Evolutionary conservation across 2,888 invertebrate species (phyloP), one percentile per base, ranked within the genome.

Genomic region (Hoplodrina ambigua): DNA sequence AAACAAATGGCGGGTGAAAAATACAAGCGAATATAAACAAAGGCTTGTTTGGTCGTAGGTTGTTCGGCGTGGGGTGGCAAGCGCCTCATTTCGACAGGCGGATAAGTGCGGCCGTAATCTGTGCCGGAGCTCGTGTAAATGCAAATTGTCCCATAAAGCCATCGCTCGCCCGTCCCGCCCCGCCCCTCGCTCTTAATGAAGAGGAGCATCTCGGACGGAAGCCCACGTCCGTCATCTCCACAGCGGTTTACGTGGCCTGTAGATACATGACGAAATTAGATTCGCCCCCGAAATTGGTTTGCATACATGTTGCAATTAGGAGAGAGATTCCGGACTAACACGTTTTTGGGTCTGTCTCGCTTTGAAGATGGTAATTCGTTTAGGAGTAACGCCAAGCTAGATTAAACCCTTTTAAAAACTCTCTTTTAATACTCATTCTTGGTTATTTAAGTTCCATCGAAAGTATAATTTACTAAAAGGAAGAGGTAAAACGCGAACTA

Each of bases 101-200:
- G 94, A 94, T 95, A 94, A 95, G 94, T 94, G 92, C 94, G 93
- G 90, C 89, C 92, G 94, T 95, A 95, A 95, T 95, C 95, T 94
- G 93, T 93, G 93, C 94, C 90, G 88, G 90, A 91, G 94, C 93
- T 94, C 95, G 95, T 95, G 96, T 95, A 95, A 96, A 96, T 96
- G 96, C 95, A 96, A 96, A 96, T 96, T 92, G 94, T 94, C 92
- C 94, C 92, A 95, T 95, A 95, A 96, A 94, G 94, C 94, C 93
- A 93, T 93, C 89, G 89, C 86, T 86, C 58, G 70, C 84, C 82
- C 84, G 85, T 85, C 85, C 84, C 86, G 81, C 83, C 75, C 83
- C 85, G 81, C 87, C 88, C 86, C 85, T 86, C 86, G 77, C 89
- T 87, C 92, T 91, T 95, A 94, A 95, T 95, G 95, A 95, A 95